Evolutionary conservation across 2,113 vertebrate species (phyloP).

Genomic region (Acanthochromis polyacanthus): DNA sequence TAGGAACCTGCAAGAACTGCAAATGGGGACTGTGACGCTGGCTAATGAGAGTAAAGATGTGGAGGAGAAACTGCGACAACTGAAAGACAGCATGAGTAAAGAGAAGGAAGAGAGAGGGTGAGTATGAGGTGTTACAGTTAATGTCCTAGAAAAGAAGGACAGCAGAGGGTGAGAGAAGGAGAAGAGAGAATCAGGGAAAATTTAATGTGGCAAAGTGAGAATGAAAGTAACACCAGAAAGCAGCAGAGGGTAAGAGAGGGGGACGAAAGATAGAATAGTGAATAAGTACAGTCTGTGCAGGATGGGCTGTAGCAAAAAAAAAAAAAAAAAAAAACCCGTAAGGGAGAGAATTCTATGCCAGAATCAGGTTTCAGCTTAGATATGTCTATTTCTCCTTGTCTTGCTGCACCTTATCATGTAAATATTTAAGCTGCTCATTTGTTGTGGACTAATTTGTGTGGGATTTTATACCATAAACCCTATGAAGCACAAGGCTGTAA

Average conservation of each 20-base stretch:
- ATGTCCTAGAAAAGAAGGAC: conserved; percentile 1
- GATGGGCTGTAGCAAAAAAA: background rate
- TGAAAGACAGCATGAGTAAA: conserved; percentile 86
- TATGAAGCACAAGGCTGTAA: no score
- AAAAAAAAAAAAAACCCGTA: background rate
- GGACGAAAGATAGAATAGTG: background rate
- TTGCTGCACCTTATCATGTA: background rate
- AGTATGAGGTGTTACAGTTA: conserved; percentile 63
- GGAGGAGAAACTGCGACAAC: conserved; percentile 88
- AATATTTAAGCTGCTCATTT: background rate
- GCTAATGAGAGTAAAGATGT: conserved; percentile 87
- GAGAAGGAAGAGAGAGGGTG: conserved; percentile 91
- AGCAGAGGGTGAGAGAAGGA: background rate
- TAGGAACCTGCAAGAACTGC: conserved; percentile 88
- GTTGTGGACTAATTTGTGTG: background rate
- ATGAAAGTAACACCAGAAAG: background rate
- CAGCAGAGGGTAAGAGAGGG: background rate
- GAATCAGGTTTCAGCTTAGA: conserved; percentile 12
- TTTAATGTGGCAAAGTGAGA: background rate
- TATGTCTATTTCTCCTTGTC: background rate
- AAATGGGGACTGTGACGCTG: conserved; percentile 86
- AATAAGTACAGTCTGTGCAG: background rate
- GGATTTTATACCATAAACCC: background rate
- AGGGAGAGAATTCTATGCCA: background rate
- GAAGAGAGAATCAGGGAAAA: background rate